Percentiles rank a stretch among this genome's conserved stretches.
Conservation (phyloP, 1,140 invertebrate species). For the Neomicropteryx cornuta region DNA sequence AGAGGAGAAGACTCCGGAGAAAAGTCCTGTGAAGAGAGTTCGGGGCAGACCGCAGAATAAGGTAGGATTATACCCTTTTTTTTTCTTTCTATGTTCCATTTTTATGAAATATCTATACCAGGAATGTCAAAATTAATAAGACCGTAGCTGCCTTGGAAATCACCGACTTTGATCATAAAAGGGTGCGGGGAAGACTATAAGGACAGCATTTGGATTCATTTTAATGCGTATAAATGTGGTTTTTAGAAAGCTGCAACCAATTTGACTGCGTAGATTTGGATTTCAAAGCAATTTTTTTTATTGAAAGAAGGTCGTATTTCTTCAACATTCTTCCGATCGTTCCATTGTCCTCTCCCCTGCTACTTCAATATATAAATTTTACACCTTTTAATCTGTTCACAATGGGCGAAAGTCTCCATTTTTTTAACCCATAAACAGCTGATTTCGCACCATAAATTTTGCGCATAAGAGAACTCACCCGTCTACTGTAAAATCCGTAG, state of each 20-base stretch:
- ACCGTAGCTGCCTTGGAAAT: background rate
- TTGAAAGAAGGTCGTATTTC: too few relatives aligned
- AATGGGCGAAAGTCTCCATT: too few relatives aligned
- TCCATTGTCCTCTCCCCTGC: too few relatives aligned
- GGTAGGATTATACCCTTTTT: constrained; percentile 9
- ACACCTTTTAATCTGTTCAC: too few relatives aligned
- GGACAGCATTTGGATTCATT: background rate
- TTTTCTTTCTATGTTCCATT: background rate
- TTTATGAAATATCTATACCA: background rate
- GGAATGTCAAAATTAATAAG: background rate
- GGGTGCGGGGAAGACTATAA: constrained; percentile 1
- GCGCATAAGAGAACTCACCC: too few relatives aligned
- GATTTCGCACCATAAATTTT: too few relatives aligned
- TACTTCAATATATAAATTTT: too few relatives aligned
- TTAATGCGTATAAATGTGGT: constrained; percentile 1
- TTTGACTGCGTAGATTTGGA: too few relatives aligned
- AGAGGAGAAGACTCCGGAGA: constrained; percentile 8
- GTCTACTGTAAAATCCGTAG: too few relatives aligned
- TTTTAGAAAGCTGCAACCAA: constrained; percentile 2
- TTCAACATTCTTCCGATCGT: too few relatives aligned
- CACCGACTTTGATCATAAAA: constrained; percentile 1
- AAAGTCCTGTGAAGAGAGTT: constrained; percentile 7
- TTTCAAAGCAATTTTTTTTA: too few relatives aligned
- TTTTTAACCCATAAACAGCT: too few relatives aligned
- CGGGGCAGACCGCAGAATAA: constrained; percentile 15